These are phyloP conservation scores for Phenganax stokvisi DNA, from an alignment of 92 coral and sea anemone genomes.

Conservation along the genomic window DNA sequence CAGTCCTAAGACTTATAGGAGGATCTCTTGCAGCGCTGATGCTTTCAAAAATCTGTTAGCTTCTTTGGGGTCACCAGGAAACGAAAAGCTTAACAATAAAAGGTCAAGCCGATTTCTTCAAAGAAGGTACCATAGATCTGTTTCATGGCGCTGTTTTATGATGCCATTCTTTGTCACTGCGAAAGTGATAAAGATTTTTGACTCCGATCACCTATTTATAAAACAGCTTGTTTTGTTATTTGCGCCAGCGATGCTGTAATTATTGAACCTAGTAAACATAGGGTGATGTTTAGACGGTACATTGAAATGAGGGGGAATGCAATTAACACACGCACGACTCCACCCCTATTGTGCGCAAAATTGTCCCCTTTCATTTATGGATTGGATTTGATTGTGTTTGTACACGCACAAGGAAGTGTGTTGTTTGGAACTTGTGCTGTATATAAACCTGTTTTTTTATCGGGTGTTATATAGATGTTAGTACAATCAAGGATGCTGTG, in stretches of 20 bases:
- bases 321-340: conserved; percentile 9
- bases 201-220: not conserved
- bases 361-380: not conserved
- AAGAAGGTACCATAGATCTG: not conserved
- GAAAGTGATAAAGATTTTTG: not conserved
- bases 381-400: not conserved
- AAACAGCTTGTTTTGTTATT: not conserved
- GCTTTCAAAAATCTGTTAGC: not conserved
- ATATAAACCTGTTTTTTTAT: not conserved
- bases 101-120: conserved; percentile 3
- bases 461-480: not conserved
- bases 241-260: conserved; percentile 54
- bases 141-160: not conserved
- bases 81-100: not conserved
- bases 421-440: not conserved
- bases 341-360: conserved; percentile 6
- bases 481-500: not conserved
- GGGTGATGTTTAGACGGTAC: conserved; percentile 44
- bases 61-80: not conserved
- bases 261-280: conserved; percentile 64
- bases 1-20: not conserved
- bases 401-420: conserved; percentile 8
- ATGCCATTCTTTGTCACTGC: not conserved
- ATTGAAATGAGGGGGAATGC: conserved; percentile 24
- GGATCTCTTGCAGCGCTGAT: not conserved